phyloP scores from a whole-genome alignment of 2,888 invertebrate genomes.

The Ormyrus labotus region DNA sequence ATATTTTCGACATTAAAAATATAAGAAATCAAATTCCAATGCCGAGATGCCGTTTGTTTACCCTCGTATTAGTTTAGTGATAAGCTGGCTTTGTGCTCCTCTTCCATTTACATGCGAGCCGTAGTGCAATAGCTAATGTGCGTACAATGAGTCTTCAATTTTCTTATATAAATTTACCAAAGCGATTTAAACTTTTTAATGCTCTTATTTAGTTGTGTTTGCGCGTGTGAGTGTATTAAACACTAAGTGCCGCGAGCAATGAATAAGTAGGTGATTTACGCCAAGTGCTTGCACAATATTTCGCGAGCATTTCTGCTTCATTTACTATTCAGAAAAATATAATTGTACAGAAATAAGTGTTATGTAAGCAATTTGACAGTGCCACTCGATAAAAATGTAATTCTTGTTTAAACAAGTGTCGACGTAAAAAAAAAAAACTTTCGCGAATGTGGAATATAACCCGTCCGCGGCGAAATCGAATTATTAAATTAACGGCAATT shows the following conservation, averaged over 20 bases:
- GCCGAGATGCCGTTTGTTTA: background rate
- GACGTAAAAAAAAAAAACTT: background rate
- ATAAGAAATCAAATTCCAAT: background rate
- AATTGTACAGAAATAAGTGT: slow-evolving; percentile 43
- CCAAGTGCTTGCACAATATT: slow-evolving; percentile 44
- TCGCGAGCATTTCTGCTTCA: slow-evolving; percentile 35
- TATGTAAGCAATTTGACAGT: slow-evolving; percentile 32
- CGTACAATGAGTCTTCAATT: slow-evolving; percentile 14
- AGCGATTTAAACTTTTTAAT: slow-evolving; percentile 25
- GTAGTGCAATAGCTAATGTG: slow-evolving; percentile 15
- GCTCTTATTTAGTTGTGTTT: slow-evolving; percentile 43
- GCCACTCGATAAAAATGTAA: slow-evolving; percentile 20
- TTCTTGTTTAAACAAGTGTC: slow-evolving; percentile 49
- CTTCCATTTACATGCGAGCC: background rate
- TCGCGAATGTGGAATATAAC: slow-evolving; percentile 32
- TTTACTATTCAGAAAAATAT: slow-evolving; percentile 45
- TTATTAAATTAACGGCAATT: slow-evolving; percentile 35
- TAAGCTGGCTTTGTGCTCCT: background rate
- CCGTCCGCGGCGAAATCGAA: background rate
- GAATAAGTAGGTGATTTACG: slow-evolving; percentile 42
- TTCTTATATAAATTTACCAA: slow-evolving; percentile 16
- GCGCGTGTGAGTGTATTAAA: slow-evolving; percentile 11
- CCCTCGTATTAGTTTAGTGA: background rate
- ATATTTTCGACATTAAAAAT: background rate
- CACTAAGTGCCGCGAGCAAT: slow-evolving; percentile 23